Evolutionary conservation across 2,113 vertebrate genomes (phyloP).

Genomic region (Tauraco erythrolophus): DNA sequence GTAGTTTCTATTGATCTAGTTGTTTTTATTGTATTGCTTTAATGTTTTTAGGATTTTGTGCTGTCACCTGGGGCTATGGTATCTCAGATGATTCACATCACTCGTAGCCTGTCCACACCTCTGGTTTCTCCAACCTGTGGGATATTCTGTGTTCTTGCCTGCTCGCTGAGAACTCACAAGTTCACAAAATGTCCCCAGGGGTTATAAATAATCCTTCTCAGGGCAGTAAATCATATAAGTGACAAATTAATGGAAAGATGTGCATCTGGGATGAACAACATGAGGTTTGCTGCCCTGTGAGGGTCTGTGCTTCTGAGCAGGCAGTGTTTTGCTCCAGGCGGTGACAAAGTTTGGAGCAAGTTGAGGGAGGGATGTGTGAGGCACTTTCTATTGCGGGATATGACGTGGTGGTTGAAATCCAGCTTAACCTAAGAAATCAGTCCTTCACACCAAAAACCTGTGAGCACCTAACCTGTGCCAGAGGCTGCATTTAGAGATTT

Average conservation of each 20-base stretch:
- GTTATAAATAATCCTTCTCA: not conserved
- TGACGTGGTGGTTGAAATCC: not conserved
- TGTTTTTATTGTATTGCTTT: not conserved
- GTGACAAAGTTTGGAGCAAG: not conserved
- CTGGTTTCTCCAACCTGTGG: not conserved
- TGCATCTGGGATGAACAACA: not conserved
- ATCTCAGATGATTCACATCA: not conserved
- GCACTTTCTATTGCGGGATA: not conserved
- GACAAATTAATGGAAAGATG: not conserved
- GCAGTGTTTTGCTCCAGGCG: not conserved
- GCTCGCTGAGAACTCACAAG: not conserved
- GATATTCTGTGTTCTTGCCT: not conserved
- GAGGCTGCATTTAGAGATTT: not conserved
- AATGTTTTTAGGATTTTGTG: not conserved
- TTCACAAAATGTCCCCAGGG: not conserved
- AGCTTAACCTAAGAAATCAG: not conserved
- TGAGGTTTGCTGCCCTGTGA: not conserved
- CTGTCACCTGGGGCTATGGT: not conserved
- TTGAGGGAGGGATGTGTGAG: not conserved
- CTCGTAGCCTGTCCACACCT: not conserved
- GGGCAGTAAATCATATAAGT: not conserved
- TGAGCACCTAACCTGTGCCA: accelerated
- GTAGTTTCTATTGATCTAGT: not conserved
- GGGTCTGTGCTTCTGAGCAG: not conserved
- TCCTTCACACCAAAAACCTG: not conserved